These are phyloP conservation scores for Drosophila ochracea DNA, from an alignment of 2,888 invertebrate genomes.

Conservation along the genomic window DNA sequence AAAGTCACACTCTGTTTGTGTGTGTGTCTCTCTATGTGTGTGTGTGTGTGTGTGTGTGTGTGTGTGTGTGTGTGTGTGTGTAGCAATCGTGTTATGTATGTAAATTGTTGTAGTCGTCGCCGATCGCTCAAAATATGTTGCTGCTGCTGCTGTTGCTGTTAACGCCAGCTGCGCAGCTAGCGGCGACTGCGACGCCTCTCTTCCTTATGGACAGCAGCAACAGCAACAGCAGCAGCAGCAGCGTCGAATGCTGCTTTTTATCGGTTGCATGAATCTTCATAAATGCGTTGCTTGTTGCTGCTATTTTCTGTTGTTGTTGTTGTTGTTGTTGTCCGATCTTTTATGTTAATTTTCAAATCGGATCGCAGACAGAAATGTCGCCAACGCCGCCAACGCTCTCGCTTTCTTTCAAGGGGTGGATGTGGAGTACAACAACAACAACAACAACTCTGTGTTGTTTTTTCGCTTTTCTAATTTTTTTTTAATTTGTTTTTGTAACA, in stretches of 20 bases:
- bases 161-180: constrained; percentile 7
- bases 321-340: constrained; percentile 40
- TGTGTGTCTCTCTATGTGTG: constrained; percentile 6
- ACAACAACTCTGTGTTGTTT: neutral
- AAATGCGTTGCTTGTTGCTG: constrained; percentile 37
- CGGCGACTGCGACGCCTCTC: constrained; percentile 53
- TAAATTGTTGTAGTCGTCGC: constrained; percentile 66
- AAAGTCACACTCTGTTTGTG: constrained; percentile 16
- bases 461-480: constrained; percentile 2
- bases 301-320: neutral
- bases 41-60: constrained; percentile 17
- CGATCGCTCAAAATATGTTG: constrained; percentile 30
- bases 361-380: constrained; percentile 44
- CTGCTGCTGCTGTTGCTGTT: constrained; percentile 12
- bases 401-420: constrained; percentile 67
- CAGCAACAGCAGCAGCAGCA: constrained; percentile 8
- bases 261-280: constrained; percentile 72
- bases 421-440: constrained; percentile 23
- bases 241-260: constrained; percentile 34
- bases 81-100: constrained; percentile 72
- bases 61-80: constrained; percentile 35
- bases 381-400: constrained; percentile 72
- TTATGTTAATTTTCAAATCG: constrained; percentile 63
- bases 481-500: neutral
- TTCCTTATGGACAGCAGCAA: constrained; percentile 64